Evolutionary conservation across 2,113 vertebrate genomes (phyloP).

Genomic region (Elanoides forficatus): DNA sequence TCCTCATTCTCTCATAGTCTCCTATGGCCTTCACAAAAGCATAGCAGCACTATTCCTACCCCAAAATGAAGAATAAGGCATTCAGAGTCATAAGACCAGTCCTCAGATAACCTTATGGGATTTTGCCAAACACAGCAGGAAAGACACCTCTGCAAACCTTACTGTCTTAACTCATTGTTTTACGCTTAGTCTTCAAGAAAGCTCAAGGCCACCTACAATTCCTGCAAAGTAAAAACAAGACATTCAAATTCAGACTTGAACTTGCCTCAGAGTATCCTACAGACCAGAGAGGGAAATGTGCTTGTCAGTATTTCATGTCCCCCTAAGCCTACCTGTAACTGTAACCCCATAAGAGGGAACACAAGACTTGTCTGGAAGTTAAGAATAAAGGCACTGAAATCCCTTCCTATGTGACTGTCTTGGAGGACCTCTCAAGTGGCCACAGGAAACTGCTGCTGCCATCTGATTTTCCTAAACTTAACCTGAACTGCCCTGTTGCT

Average conservation of each 20-base stretch:
- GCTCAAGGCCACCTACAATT: neutral
- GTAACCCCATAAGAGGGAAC: too few relatives aligned
- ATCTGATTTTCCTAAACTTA: too few relatives aligned
- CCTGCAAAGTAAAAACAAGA: neutral
- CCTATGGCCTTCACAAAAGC: neutral
- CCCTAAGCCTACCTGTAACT: too few relatives aligned
- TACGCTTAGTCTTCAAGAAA: neutral
- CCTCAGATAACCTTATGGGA: neutral
- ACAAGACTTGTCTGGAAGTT: too few relatives aligned
- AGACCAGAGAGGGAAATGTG: neutral
- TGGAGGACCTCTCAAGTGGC: too few relatives aligned
- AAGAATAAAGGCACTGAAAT: too few relatives aligned
- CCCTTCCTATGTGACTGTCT: too few relatives aligned
- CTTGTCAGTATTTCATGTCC: neutral
- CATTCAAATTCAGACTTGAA: neutral
- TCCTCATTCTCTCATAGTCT: neutral
- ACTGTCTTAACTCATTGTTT: neutral
- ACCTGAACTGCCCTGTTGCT: too few relatives aligned
- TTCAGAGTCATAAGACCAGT: neutral
- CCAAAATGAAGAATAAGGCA: neutral
- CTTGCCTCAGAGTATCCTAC: neutral
- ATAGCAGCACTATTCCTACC: neutral
- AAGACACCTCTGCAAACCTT: neutral
- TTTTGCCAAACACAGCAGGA: neutral
- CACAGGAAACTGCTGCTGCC: too few relatives aligned